These are phyloP conservation scores for Prionailurus bengalensis DNA, from an alignment of 2,113 vertebrate species.

Conservation along the genomic window DNA sequence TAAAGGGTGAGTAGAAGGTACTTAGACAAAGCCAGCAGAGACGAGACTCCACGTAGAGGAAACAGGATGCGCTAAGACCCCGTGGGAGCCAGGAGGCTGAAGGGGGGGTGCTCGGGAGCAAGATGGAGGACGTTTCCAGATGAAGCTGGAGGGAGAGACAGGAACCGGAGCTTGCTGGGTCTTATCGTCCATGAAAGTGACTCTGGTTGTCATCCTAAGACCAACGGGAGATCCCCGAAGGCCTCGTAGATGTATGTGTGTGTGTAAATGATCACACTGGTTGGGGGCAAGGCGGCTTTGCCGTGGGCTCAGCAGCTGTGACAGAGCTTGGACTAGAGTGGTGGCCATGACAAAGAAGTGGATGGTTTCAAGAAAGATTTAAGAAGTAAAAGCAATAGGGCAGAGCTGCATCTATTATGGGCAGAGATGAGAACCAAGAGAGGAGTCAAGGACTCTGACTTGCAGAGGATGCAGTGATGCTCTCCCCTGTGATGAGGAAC, in stretches of 20 bases:
- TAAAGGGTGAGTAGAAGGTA: background rate
- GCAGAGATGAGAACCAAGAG: background rate
- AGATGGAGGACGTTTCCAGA: background rate
- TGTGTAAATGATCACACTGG: background rate
- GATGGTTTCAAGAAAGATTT: background rate
- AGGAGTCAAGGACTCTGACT: background rate
- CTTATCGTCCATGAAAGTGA: background rate
- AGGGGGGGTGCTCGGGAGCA: accelerated
- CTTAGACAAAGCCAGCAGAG: background rate
- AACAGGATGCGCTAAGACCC: background rate
- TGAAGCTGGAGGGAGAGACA: background rate
- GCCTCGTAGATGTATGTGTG: background rate
- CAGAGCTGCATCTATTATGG: background rate
- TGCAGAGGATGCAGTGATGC: background rate
- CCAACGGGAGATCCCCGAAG: background rate
- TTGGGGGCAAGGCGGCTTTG: background rate
- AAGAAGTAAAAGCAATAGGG: background rate
- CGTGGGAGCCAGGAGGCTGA: background rate
- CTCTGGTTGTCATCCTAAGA: background rate
- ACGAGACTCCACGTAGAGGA: background rate
- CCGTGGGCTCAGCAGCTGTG: background rate
- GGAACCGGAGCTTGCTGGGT: background rate
- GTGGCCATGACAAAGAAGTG: background rate
- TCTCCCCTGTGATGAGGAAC: background rate
- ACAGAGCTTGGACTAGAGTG: background rate